Conservation (phyloP, 2,113 vertebrate genomes). For the Collichthys lucidus region DNA sequence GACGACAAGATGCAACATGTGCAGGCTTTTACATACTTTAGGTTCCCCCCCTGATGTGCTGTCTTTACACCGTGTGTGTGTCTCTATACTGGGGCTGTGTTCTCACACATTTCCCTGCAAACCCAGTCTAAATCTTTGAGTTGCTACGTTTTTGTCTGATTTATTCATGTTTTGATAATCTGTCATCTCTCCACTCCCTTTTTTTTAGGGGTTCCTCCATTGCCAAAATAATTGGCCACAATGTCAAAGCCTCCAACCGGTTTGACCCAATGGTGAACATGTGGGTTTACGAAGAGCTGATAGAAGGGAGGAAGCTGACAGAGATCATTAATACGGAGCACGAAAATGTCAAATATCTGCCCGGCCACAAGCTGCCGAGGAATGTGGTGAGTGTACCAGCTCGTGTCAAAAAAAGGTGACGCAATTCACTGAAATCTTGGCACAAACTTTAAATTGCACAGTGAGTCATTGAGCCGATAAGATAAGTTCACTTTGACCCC, state of each 20-base stretch:
- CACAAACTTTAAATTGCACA: neutral
- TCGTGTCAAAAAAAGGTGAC: neutral
- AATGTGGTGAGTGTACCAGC: conserved; percentile 84
- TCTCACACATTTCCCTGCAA: neutral
- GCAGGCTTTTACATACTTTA: too few relatives aligned
- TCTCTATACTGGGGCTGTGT: too few relatives aligned
- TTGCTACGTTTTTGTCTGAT: neutral
- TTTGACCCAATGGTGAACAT: conserved; percentile 88
- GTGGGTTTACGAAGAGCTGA: conserved; percentile 90
- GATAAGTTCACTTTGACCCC: conserved; percentile 1
- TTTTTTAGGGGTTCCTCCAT: conserved; percentile 86
- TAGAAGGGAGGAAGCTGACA: conserved; percentile 84
- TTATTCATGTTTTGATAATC: neutral
- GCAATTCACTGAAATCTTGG: neutral
- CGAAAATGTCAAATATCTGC: conserved; percentile 89
- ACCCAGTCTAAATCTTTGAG: neutral
- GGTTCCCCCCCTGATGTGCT: neutral
- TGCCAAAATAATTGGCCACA: conserved; percentile 88
- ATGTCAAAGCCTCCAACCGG: conserved; percentile 83
- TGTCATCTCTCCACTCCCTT: neutral
- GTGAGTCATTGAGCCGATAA: neutral
- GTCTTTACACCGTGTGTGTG: neutral
- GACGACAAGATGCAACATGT: neutral
- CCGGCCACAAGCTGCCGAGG: conserved; percentile 85
- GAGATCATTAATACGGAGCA: conserved; percentile 89